A percentile compares a stretch with the other conserved stretches of the same genome.
Evolutionary conservation across 2,888 invertebrate genomes (phyloP).

Genomic region (Calliphora vomitoria): DNA sequence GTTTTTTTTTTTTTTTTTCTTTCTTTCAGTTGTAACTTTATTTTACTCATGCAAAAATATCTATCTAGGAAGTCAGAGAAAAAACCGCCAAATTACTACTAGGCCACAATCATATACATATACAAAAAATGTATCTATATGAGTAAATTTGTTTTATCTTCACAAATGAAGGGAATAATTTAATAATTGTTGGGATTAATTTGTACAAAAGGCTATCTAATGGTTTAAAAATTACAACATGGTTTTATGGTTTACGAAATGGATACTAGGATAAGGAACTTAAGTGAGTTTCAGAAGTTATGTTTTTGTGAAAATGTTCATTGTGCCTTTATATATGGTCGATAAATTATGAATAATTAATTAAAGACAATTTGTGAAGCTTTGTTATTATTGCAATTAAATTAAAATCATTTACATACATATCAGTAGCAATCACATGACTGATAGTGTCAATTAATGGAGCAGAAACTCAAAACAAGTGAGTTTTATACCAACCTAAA

Average conservation of each 20-base stretch:
- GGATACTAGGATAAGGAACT: not conserved
- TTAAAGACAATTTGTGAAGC: too few species aligned
- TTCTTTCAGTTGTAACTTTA: not conserved
- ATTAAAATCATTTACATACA: too few species aligned
- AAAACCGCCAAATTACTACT: conserved; percentile 57
- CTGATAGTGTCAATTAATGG: too few species aligned
- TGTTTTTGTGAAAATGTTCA: too few species aligned
- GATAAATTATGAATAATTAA: too few species aligned
- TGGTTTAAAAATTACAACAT: conserved; percentile 3
- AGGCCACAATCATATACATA: conserved; percentile 21
- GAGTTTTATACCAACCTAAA: too few species aligned
- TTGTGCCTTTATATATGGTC: too few species aligned
- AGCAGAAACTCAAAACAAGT: too few species aligned
- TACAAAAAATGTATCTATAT: not conserved
- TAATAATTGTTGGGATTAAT: conserved; percentile 47
- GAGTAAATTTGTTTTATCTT: conserved; percentile 16
- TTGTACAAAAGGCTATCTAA: conserved; percentile 17
- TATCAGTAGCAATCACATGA: too few species aligned
- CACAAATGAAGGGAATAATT: conserved; percentile 55
- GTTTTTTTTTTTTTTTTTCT: not conserved
- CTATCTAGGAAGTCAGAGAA: conserved; percentile 19
- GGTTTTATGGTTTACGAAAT: not conserved
- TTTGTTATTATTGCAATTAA: too few species aligned
- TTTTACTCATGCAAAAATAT: not conserved
- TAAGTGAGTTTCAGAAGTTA: too few species aligned